Evolutionary conservation across 2,888 invertebrate species (phyloP).

Genomic region (Volucella bombylans): DNA sequence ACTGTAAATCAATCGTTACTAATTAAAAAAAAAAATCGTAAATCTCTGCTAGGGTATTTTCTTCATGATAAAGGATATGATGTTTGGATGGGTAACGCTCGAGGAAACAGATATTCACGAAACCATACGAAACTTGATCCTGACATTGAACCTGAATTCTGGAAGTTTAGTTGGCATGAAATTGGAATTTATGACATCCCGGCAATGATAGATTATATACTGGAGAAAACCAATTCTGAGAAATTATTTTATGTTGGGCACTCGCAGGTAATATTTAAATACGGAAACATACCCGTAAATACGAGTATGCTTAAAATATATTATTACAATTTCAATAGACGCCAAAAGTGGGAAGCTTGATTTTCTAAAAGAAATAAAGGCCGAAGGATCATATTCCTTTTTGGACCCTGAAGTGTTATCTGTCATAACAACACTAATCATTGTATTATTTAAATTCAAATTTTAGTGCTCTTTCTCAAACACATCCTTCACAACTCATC

Average conservation of each 20-base stretch:
- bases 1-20: neutral
- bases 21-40: neutral
- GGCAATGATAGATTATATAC: conserved; percentile 85
- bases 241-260: conserved; percentile 86
- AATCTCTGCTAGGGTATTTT: conserved; percentile 79
- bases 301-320: too few species aligned
- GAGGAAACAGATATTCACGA: conserved; percentile 86
- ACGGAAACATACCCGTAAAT: too few species aligned
- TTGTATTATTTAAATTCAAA: too few species aligned
- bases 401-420: too few species aligned
- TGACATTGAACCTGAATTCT: conserved; percentile 84
- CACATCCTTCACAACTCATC: too few species aligned
- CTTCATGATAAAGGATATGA: conserved; percentile 83
- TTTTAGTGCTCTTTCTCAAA: too few species aligned
- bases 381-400: too few species aligned
- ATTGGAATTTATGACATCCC: conserved; percentile 87
- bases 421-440: too few species aligned
- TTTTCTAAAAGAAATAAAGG: too few species aligned
- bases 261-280: conserved; percentile 85
- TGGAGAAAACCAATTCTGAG: conserved; percentile 82
- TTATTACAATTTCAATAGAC: too few species aligned
- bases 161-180: conserved; percentile 88
- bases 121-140: conserved; percentile 82
- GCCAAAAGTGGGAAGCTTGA: too few species aligned
- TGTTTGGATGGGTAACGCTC: conserved; percentile 86